phyloP scores from a whole-genome alignment of 2,797 vertebrate species.

The Peromyscus attwateri region DNA sequence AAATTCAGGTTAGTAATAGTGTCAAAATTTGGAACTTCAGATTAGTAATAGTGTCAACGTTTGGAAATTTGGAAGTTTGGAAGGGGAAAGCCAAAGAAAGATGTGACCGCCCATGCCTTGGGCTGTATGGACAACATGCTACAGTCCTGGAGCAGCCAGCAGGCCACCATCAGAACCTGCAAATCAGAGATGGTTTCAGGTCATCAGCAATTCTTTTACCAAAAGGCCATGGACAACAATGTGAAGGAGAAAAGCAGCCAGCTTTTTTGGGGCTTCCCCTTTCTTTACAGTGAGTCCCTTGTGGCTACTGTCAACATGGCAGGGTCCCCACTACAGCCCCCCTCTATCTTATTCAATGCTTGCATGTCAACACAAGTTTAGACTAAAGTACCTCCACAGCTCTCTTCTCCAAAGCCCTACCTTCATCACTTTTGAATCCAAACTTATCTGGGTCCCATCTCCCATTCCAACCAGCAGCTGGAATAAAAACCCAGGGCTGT shows the following conservation, averaged over 20 bases:
- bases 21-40: background rate
- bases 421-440: no score
- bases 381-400: background rate
- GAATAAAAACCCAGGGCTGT: background rate
- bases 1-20: background rate
- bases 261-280: conserved; percentile 20
- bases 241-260: background rate
- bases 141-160: background rate
- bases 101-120: background rate
- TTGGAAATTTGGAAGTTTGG: background rate
- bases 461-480: background rate
- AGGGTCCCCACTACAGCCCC: no score
- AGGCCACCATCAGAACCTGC: no score
- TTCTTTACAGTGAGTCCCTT: conserved; percentile 13
- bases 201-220: background rate
- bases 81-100: background rate
- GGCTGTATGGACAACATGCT: background rate
- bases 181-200: background rate
- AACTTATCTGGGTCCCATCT: background rate
- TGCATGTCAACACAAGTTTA: background rate
- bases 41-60: background rate
- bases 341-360: background rate
- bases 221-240: background rate
- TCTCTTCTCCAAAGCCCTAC: background rate
- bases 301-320: background rate